These are phyloP conservation scores for Garra rufa DNA, from an alignment of 2,113 vertebrate species.

Conservation along the genomic window DNA sequence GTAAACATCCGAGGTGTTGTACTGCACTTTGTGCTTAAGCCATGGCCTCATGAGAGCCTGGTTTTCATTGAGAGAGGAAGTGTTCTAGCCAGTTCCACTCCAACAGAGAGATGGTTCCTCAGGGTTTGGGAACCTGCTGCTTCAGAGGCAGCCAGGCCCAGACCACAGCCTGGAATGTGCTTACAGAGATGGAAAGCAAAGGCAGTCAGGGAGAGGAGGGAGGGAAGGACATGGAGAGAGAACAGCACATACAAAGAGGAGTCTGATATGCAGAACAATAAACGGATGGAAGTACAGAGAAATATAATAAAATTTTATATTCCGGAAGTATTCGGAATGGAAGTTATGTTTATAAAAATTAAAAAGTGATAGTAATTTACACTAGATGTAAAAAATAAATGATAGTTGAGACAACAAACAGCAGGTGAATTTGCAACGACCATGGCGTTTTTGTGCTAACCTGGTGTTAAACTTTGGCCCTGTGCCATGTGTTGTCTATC, in stretches of 20 bases:
- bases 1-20: background rate
- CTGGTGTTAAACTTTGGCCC: constrained; percentile 62
- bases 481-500: constrained; percentile 69
- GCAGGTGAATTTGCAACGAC: constrained; percentile 55
- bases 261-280: constrained; percentile 15
- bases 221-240: constrained; percentile 18
- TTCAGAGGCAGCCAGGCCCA: constrained; percentile 61
- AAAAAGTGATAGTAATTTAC: background rate
- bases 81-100: background rate
- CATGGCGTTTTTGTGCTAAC: constrained; percentile 65
- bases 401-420: constrained; percentile 26
- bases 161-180: constrained; percentile 73
- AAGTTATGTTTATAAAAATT: background rate
- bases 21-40: background rate
- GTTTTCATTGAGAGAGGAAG: background rate
- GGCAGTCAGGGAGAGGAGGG: constrained; percentile 39
- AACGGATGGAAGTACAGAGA: background rate
- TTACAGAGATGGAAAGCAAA: constrained; percentile 72
- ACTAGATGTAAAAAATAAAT: background rate
- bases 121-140: constrained; percentile 57
- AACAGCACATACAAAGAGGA: constrained; percentile 27
- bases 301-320: too few relatives aligned
- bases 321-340: background rate
- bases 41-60: constrained; percentile 1
- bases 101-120: constrained; percentile 10